A percentile compares a stretch with the other conserved stretches of the same genome.
phyloP scores from a whole-genome alignment of 2,888 invertebrate genomes.

The Lordiphosa fenestrarum region DNA sequence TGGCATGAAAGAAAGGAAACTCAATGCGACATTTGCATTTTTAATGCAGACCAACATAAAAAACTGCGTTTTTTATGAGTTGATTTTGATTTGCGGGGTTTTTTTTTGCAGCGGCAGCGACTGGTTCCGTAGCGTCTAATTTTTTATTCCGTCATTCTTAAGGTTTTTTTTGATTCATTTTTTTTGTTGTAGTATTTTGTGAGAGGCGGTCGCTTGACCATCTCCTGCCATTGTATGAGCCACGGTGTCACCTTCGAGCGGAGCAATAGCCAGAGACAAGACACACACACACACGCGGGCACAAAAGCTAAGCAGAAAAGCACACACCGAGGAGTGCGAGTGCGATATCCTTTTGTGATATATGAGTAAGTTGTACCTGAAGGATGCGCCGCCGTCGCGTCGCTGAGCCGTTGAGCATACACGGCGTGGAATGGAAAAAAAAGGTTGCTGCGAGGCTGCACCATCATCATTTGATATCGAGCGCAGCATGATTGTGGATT shows the following conservation, averaged over 20 bases:
- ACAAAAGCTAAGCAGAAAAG: constrained; percentile 71
- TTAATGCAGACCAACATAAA: constrained; percentile 73
- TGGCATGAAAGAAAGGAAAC: constrained; percentile 38
- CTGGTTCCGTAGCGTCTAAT: constrained; percentile 51
- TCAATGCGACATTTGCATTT: constrained; percentile 77
- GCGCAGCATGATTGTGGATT: constrained; percentile 44
- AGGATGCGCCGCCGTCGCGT: constrained; percentile 59
- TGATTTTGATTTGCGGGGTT: constrained; percentile 53
- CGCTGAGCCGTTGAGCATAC: constrained; percentile 77
- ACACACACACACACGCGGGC: constrained; percentile 26
- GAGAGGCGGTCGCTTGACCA: constrained; percentile 53
- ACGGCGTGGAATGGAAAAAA: constrained; percentile 21
- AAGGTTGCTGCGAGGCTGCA: constrained; percentile 11
- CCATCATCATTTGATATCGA: constrained; percentile 72
- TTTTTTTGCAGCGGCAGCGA: constrained; percentile 27
- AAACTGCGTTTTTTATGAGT: constrained; percentile 59
- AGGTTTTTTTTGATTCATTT: constrained; percentile 24
- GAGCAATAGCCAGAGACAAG: constrained; percentile 40
- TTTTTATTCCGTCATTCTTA: constrained; percentile 29
- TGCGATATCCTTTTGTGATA: constrained; percentile 75
- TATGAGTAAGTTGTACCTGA: constrained; percentile 78
- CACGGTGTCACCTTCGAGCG: constrained; percentile 76
- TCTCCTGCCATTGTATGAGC: constrained; percentile 49
- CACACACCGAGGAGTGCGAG: constrained; percentile 51
- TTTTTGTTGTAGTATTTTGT: constrained; percentile 22